A percentile compares a stretch with the other conserved stretches of the same genome.
Conservation (phyloP, 1,140 invertebrate genomes). For the Archivesica marissinica region DNA sequence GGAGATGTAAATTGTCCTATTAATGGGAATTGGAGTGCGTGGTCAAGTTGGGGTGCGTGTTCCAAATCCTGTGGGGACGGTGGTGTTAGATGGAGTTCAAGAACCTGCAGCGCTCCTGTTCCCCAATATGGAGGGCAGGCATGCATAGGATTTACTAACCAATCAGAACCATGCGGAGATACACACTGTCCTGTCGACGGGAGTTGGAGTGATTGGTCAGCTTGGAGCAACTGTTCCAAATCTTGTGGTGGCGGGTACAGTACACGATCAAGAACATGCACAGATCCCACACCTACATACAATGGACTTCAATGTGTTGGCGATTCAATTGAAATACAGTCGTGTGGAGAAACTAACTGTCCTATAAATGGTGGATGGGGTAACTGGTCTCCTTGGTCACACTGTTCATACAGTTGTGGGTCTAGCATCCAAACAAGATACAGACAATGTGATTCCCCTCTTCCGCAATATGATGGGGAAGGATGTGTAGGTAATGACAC, state of each 20-base stretch:
- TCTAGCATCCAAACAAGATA: constrained; percentile 69
- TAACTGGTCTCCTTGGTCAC: constrained; percentile 57
- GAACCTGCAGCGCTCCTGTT: background rate
- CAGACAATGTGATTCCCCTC: constrained; percentile 73
- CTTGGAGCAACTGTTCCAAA: constrained; percentile 71
- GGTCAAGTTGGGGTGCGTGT: background rate
- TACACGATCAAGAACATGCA: constrained; percentile 68
- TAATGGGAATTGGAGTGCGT: constrained; percentile 77
- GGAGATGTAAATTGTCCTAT: constrained; percentile 75
- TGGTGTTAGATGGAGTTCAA: background rate
- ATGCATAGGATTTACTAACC: background rate
- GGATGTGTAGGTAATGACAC: constrained; percentile 66
- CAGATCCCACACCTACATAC: constrained; percentile 64
- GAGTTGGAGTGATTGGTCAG: constrained; percentile 74
- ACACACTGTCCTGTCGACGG: constrained; percentile 81
- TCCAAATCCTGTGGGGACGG: constrained; percentile 1
- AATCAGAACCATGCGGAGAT: background rate
- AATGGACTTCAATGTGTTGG: constrained; percentile 69
- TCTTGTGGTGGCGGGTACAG: constrained; percentile 70
- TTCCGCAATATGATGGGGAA: constrained; percentile 71
- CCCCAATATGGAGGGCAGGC: background rate
- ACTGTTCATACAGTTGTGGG: constrained; percentile 64
- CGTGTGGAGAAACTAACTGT: constrained; percentile 34
- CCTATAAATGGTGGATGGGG: constrained; percentile 65
- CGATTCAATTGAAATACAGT: constrained; percentile 54